Conservation (phyloP, 2,113 vertebrate genomes). For the Alectura lathami region DNA sequence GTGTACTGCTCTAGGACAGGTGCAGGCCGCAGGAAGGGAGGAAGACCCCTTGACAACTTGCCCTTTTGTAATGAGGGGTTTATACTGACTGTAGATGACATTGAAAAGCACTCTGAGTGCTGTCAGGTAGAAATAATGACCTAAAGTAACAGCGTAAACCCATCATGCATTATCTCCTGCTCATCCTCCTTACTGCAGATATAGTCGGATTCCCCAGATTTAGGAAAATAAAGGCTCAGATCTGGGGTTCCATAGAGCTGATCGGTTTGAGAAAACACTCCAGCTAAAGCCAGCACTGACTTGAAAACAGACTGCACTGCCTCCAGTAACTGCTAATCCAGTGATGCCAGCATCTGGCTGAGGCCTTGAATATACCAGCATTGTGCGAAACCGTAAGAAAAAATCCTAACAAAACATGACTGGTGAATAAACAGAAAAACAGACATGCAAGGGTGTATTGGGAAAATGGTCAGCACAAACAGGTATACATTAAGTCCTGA, state of each 20-base stretch:
- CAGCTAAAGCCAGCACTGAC: neutral
- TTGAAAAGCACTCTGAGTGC: neutral
- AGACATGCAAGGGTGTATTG: rapidly evolving
- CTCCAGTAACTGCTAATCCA: neutral
- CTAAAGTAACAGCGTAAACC: neutral
- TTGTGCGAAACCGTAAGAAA: neutral
- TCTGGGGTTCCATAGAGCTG: neutral
- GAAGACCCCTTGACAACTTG: neutral
- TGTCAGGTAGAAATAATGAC: neutral
- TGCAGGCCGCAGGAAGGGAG: neutral
- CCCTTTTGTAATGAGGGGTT: neutral
- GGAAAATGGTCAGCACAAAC: neutral
- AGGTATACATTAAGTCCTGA: neutral
- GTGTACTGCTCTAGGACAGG: neutral
- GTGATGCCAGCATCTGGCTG: neutral
- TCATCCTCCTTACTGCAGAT: neutral
- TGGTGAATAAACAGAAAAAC: neutral
- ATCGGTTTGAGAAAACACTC: neutral
- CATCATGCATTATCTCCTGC: neutral
- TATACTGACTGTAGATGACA: neutral
- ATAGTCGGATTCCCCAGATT: neutral
- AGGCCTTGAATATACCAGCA: neutral
- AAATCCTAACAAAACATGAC: neutral
- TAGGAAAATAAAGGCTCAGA: neutral
- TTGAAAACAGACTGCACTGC: neutral